Base-by-base conservation (phyloP, 2,888 invertebrate genomes). In the Aproaerema taeniolella region DNA sequence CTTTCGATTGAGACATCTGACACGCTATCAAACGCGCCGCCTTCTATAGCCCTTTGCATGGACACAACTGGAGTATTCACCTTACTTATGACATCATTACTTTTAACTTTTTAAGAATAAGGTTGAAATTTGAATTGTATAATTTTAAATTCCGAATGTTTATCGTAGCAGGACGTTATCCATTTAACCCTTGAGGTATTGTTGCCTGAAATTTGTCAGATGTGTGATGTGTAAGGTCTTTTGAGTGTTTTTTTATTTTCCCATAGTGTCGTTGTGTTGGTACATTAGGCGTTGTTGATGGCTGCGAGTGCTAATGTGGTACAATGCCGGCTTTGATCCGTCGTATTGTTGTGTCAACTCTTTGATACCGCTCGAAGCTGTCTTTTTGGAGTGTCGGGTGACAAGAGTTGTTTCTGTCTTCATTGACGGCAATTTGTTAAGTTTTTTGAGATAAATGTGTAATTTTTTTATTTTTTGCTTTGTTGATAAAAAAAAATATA, bases 181-280 rank as follows among this genome's bases (percentile, higher is more conserved):
- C 74, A 69, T 80, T 81, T 79, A 80, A 79, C 81, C 81, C 79
- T 77, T 77, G 58, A 41, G 49, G 62, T 61, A 74, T 83, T 83
- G 83, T 82, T 80, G 75, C 74, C 61, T 55, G 55, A 76, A 83
- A 83, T 83, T 85, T 83, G 85, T 85, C 85, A 82, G 83, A 78
- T 75, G 72, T 60, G 68, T 67, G 70, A 72, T 72, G 76, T 69
- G 70, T 70, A 52, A 69, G 68, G 69, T 51, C 50, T 54, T 55
- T 56, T 46, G 51, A 42, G 42, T 57, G 49, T 47, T 57, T 53
- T 52, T 55, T 58, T 58, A 55, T 55, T 55, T 49, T 50, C 46
- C 46, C 55, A 55, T 56, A 60, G 67, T 67, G 58, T 66, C 55
- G 55, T 56, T 59, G 67, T 67, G 58, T 66, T 58, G 68, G 64